Conservation (phyloP, 2,888 invertebrate species). For the Caenorhabditis japonica region DNA sequence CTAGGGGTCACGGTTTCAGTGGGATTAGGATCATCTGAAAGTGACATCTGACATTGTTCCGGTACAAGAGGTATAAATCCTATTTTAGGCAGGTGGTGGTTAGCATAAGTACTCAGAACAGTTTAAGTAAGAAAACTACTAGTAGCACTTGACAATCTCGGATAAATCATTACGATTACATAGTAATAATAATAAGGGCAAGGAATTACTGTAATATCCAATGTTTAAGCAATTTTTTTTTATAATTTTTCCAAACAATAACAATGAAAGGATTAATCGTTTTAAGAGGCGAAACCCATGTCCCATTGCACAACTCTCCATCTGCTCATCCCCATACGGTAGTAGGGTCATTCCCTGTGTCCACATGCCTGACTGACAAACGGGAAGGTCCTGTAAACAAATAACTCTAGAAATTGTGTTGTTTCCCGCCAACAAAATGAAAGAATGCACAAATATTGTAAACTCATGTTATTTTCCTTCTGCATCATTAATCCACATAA, state of each 20-base stretch:
- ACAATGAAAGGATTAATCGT: conserved; percentile 33
- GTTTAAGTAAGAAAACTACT: too few relatives aligned
- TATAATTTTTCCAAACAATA: conserved; percentile 31
- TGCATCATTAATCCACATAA: conserved; percentile 43
- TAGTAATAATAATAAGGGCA: neutral
- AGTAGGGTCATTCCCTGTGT: conserved; percentile 40
- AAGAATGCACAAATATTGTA: too few relatives aligned
- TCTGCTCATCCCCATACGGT: conserved; percentile 42
- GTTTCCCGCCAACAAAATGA: neutral
- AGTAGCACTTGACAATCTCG: too few relatives aligned
- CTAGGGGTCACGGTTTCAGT: neutral
- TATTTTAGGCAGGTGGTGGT: neutral
- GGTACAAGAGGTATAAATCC: neutral
- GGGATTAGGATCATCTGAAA: conserved; percentile 10
- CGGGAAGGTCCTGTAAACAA: neutral
- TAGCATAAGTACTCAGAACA: neutral
- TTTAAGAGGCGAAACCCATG: conserved; percentile 35
- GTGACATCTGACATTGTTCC: conserved; percentile 1
- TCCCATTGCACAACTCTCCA: conserved; percentile 40
- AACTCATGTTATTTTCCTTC: conserved; percentile 44
- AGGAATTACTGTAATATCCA: conserved; percentile 14
- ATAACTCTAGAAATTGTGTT: neutral
- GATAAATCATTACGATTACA: neutral
- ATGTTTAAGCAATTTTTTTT: conserved; percentile 16
- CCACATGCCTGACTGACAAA: conserved; percentile 11